Percentiles rank a stretch among this genome's conserved stretches.
Conservation (phyloP, 2,888 invertebrate genomes). For the Bugulina stolonifera region DNA sequence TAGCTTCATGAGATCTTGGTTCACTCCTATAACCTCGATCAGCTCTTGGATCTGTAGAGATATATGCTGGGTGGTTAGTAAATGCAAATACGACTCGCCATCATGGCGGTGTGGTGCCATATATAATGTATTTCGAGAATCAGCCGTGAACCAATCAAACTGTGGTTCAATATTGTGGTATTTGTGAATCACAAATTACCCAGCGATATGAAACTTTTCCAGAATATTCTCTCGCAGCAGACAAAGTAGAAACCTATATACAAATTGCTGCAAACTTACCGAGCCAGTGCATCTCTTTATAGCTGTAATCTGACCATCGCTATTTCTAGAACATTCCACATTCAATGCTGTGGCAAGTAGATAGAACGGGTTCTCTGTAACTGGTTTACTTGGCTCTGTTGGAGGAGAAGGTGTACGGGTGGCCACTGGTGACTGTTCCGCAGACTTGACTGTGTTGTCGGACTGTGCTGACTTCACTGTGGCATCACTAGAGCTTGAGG, state of each 20-base stretch:
- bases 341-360: neutral
- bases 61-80: neutral
- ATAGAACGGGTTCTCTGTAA: neutral
- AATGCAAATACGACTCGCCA: too few relatives aligned
- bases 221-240: too few relatives aligned
- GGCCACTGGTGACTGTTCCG: too few relatives aligned
- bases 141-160: too few relatives aligned
- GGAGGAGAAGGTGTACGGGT: neutral
- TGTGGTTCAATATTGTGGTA: too few relatives aligned
- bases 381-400: neutral
- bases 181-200: too few relatives aligned
- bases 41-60: neutral
- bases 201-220: too few relatives aligned
- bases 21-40: neutral
- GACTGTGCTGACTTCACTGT: neutral
- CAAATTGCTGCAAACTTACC: too few relatives aligned
- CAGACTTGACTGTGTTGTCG: slow-evolving; percentile 5
- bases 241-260: too few relatives aligned
- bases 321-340: slow-evolving; percentile 22
- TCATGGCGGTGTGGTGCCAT: too few relatives aligned
- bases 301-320: neutral
- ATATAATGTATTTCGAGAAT: too few relatives aligned
- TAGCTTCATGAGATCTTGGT: neutral
- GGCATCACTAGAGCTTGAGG: neutral
- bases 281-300: neutral